These are phyloP conservation scores for Propithecus perrieri DNA, from an alignment of 2,797 vertebrate species.

Conservation along the genomic window DNA sequence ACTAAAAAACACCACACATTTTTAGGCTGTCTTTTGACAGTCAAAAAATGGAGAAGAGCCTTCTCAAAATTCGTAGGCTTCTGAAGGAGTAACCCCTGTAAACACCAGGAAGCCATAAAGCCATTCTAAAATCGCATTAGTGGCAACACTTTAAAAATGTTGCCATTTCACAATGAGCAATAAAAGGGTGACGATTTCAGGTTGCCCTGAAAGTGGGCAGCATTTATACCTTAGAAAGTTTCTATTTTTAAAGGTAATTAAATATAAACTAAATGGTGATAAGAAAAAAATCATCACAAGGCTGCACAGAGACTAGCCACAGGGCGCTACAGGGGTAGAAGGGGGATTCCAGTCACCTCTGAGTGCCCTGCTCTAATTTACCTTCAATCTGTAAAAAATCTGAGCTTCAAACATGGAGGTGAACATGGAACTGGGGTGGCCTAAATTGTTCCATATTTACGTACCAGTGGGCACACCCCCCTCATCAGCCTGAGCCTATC, in stretches of 20 bases:
- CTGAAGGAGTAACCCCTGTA: not conserved
- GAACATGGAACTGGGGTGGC: not conserved
- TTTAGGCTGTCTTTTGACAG: not conserved
- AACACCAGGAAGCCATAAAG: not conserved
- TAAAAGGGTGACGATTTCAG: not conserved
- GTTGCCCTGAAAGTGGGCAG: not conserved
- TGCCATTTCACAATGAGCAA: not conserved
- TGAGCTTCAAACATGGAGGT: not conserved
- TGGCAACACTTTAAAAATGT: not conserved
- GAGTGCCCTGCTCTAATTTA: not conserved
- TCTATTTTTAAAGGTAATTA: constrained; percentile 3
- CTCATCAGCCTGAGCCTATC: not conserved
- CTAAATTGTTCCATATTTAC: not conserved
- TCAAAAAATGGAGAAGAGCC: not conserved
- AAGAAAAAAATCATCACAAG: not conserved
- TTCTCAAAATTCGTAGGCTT: not conserved
- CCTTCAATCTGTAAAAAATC: not conserved
- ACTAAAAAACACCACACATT: not conserved
- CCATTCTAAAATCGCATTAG: not conserved
- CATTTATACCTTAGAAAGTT: not conserved
- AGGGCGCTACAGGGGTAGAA: too few relatives aligned
- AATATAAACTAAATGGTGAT: not conserved
- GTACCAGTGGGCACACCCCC: not conserved
- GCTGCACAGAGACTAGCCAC: not conserved
- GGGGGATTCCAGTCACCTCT: not conserved